Percentiles rank a stretch among this genome's conserved stretches.
Evolutionary conservation across 1,140 invertebrate genomes (phyloP).

Genomic region (silkworm (Bombyx mori)): DNA sequence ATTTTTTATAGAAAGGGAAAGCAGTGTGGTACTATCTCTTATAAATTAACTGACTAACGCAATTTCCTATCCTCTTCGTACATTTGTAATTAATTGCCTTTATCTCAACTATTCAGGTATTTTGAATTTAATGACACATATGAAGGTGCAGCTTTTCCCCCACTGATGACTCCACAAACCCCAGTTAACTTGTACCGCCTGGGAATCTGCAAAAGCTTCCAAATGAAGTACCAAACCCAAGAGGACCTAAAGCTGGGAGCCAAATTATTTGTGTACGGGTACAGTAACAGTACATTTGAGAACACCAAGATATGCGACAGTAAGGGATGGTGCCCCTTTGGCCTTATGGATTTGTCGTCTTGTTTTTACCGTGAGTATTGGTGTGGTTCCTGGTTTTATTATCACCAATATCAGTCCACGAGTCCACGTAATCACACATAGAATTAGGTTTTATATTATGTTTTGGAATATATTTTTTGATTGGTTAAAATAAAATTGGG

Average conservation of each 20-base stretch:
- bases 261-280: slow-evolving; percentile 66
- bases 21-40: not conserved
- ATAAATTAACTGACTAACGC: not conserved
- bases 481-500: not conserved
- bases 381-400: too few species aligned
- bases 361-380: slow-evolving; percentile 80
- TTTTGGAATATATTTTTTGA: not conserved
- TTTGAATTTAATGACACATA: slow-evolving; percentile 40
- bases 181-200: slow-evolving; percentile 75
- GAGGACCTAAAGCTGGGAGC: slow-evolving; percentile 47
- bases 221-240: slow-evolving; percentile 67
- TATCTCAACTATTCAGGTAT: not conserved
- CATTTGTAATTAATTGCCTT: not conserved
- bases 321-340: slow-evolving; percentile 73
- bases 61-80: not conserved
- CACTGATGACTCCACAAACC: slow-evolving; percentile 67
- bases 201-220: slow-evolving; percentile 77
- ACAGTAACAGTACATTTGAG: slow-evolving; percentile 67
- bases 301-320: slow-evolving; percentile 75
- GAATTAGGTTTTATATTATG: not conserved
- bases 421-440: not conserved
- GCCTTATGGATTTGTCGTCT: slow-evolving; percentile 76
- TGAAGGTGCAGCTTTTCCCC: slow-evolving; percentile 76
- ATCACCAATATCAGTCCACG: not conserved
- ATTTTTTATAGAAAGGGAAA: too few species aligned